These are phyloP conservation scores for Carabus problematicus DNA, from an alignment of 2,888 invertebrate genomes.

Conservation along the genomic window DNA sequence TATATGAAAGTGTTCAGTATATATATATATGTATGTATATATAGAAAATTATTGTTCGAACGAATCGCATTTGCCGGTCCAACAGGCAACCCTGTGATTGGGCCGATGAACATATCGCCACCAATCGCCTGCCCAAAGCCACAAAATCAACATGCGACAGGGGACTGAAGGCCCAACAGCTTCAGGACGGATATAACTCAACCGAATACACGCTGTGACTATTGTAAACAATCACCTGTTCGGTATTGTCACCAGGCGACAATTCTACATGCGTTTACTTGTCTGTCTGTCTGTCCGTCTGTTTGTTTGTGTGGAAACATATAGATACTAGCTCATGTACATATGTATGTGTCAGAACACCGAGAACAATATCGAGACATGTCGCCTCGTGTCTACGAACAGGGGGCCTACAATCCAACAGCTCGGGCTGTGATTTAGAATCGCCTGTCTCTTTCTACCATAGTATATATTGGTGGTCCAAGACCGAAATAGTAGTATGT, in stretches of 20 bases:
- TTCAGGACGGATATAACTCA: slow-evolving; percentile 24
- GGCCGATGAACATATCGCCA: slow-evolving; percentile 45
- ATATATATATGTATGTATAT: slow-evolving; percentile 8
- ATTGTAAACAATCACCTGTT: slow-evolving; percentile 37
- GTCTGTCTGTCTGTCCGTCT: too few relatives aligned
- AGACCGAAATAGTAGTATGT: slow-evolving; percentile 19
- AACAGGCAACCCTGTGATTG: slow-evolving; percentile 51
- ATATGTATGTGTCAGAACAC: neutral
- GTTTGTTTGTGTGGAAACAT: too few relatives aligned
- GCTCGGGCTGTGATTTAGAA: slow-evolving; percentile 49
- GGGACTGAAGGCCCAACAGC: slow-evolving; percentile 68
- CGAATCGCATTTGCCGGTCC: slow-evolving; percentile 44
- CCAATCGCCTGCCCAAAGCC: slow-evolving; percentile 58
- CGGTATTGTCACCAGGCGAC: slow-evolving; percentile 25
- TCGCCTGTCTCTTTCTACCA: slow-evolving; percentile 49
- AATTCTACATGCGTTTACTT: neutral
- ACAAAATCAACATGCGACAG: slow-evolving; percentile 58
- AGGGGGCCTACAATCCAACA: slow-evolving; percentile 51
- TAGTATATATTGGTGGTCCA: slow-evolving; percentile 46
- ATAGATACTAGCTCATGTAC: neutral
- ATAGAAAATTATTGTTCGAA: slow-evolving; percentile 1
- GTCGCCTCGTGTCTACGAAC: slow-evolving; percentile 43
- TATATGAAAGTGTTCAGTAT: neutral
- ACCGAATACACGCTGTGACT: slow-evolving; percentile 31
- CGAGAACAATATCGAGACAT: slow-evolving; percentile 10